phyloP scores from a whole-genome alignment of 2,113 vertebrate genomes.

The Petroica traversi region DNA sequence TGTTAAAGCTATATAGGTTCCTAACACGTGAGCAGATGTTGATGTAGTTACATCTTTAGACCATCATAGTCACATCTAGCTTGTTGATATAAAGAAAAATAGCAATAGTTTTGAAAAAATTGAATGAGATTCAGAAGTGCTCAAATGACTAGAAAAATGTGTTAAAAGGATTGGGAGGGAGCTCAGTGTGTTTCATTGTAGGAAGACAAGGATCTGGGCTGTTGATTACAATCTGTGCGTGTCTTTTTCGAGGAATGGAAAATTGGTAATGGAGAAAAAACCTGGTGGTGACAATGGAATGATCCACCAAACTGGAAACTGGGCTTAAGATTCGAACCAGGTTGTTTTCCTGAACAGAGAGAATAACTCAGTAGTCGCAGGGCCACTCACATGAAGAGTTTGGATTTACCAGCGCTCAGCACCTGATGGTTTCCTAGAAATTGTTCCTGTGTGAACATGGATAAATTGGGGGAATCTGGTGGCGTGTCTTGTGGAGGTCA shows the following conservation, averaged over 20 bases:
- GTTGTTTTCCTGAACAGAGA: background rate
- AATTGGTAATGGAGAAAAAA: background rate
- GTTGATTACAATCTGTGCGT: background rate
- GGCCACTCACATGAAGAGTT: background rate
- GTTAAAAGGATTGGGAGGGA: background rate
- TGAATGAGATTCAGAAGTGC: background rate
- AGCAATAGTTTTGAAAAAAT: background rate
- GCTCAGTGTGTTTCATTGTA: background rate
- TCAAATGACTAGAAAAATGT: background rate
- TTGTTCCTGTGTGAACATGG: fast-evolving
- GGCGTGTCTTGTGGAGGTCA: background rate
- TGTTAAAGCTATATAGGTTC: background rate
- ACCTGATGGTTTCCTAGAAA: background rate
- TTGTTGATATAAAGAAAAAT: background rate
- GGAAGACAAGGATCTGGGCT: background rate
- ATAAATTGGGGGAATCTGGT: background rate
- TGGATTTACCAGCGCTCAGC: background rate
- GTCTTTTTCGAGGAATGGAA: background rate
- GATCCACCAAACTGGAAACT: background rate
- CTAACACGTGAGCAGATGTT: background rate
- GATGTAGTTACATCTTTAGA: background rate
- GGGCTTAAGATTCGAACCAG: background rate
- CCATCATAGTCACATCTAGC: background rate
- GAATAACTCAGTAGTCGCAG: background rate
- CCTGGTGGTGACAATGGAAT: background rate